Evolutionary conservation across 2,888 invertebrate genomes (phyloP), one percentile per base, ranked within the genome.

Genomic region (Lepidonotus clava): DNA sequence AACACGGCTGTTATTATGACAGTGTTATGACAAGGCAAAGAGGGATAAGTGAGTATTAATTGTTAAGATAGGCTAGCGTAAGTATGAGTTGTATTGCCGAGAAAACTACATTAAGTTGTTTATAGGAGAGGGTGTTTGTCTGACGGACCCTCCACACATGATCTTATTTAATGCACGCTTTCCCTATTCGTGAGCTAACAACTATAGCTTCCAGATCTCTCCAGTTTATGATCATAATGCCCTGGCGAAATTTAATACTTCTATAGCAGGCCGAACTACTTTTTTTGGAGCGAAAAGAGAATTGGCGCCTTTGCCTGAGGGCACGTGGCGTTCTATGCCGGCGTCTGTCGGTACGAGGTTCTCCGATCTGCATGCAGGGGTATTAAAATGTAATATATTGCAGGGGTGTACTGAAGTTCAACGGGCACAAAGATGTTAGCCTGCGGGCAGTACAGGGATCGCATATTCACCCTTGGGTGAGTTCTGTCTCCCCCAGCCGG

Each of bases 361-460:
- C 46, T 24, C 80, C 80, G 80, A 80, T 80, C 80, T 32, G 80
- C 80, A 46, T 46, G 46, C 80, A 76, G n/a, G 76, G 80, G 80
- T 80, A 80, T 80, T 80, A 80, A 80, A 80, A 80, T 80, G 80
- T 80, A 80, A 80, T 80, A 80, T 80, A 80, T 80, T 41, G 28
- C 80, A 46, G 46, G 46, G 80, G 21, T 24, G 32, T 6, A 28
- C 24, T 46, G 46, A 46, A 80, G 80, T 80, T 80, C 80, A 80
- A 24, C 80, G 46, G 24, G 80, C 80, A 80, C 80, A 80, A 80
- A 80, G 80, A 80, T 80, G 46, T 14, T 28, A 11, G 80, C 80
- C 46, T 34, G 46, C 6, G 41, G 46, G 28, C 51, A 6, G 46
- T 46, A 34, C 28, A 80, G 80, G 76, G 76, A 76, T 76, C 76